Base-by-base conservation (phyloP, 2,797 vertebrate species). In the Natrix natrix region DNA sequence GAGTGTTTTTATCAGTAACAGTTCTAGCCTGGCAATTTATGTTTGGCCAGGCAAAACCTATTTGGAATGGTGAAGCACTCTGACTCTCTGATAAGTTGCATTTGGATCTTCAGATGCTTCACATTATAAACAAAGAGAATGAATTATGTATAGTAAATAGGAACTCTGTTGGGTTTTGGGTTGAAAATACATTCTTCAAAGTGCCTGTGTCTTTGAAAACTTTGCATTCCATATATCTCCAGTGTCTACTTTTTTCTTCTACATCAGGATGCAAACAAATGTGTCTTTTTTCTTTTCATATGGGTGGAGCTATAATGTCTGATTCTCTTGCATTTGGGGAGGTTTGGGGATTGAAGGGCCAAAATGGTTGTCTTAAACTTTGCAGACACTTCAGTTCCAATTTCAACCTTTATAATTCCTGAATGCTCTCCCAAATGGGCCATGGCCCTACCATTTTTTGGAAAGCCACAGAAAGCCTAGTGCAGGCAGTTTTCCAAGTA, bases 1-100 rank as follows among this genome's bases (percentile, higher is more conserved):
- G 93, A 66, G 87, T 94, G 87, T 94, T 97, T 63, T 93, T 94
- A 96, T 96, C 94, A 94, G 94, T 93, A 92, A 92, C 94, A 93
- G 91, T 87, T 94, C 91, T 91, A 89, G 57, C 10, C 93, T 0
- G 13, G 88, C 89, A 92, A 92, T 89, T 95, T 94, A 92, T 89
- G 93, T 93, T 61, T 5, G 54, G 57, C 86, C 0, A 0, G 90
- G 96, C 5, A 94, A 94, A 91, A 94, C 90, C 91, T 93, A 13
- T 88, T 95, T 95, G 87, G 93, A 92, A 88, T 63, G 86, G 93
- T 28, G 86, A 91, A 91, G 95, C 94, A 94, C 92, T 95, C 91
- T 93, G 90, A 87, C 48, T 22, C 94, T 54, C 93, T 86, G 93
- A 93, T 94, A 93, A 93, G 95, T 48, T 56, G 8, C 90, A 89